These are phyloP conservation scores for Netelia melanura DNA, from an alignment of 2,888 invertebrate genomes.

Conservation along the genomic window DNA sequence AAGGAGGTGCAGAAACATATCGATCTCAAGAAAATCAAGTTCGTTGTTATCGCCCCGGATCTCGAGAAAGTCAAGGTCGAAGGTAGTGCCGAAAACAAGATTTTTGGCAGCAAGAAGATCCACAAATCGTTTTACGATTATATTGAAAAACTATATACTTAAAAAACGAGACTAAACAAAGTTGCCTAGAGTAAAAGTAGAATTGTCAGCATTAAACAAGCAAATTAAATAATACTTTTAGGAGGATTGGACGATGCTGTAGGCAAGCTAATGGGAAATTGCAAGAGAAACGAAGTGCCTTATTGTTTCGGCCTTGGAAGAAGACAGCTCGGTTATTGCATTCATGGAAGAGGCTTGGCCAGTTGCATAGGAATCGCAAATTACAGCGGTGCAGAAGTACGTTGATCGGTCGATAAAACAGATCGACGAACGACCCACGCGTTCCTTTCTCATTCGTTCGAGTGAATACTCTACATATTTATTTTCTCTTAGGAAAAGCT, in stretches of 20 bases:
- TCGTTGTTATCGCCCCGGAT: slow-evolving; percentile 78
- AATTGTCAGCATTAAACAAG: background rate
- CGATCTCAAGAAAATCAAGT: slow-evolving; percentile 75
- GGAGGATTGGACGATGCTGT: slow-evolving; percentile 76
- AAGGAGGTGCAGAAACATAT: slow-evolving; percentile 76
- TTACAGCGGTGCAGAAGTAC: slow-evolving; percentile 77
- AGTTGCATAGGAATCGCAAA: slow-evolving; percentile 77
- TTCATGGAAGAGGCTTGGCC: slow-evolving; percentile 75
- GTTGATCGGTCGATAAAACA: slow-evolving; percentile 27
- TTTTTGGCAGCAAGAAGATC: background rate
- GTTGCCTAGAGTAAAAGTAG: background rate
- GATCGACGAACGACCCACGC: background rate
- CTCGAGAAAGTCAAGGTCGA: slow-evolving; percentile 75
- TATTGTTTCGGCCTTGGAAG: slow-evolving; percentile 76
- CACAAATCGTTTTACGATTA: background rate
- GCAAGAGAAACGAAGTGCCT: slow-evolving; percentile 72
- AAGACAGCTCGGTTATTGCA: slow-evolving; percentile 78
- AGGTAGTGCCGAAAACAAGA: slow-evolving; percentile 68
- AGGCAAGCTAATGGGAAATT: slow-evolving; percentile 71
- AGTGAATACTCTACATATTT: background rate
- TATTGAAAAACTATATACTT: background rate
- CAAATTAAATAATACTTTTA: slow-evolving; percentile 63
- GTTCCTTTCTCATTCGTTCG: slow-evolving; percentile 1
- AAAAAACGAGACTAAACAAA: slow-evolving; percentile 5
- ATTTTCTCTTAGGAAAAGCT: slow-evolving; percentile 74